Evolutionary conservation across 2,888 invertebrate species (phyloP).

Genomic region (Watsonalla cultraria): DNA sequence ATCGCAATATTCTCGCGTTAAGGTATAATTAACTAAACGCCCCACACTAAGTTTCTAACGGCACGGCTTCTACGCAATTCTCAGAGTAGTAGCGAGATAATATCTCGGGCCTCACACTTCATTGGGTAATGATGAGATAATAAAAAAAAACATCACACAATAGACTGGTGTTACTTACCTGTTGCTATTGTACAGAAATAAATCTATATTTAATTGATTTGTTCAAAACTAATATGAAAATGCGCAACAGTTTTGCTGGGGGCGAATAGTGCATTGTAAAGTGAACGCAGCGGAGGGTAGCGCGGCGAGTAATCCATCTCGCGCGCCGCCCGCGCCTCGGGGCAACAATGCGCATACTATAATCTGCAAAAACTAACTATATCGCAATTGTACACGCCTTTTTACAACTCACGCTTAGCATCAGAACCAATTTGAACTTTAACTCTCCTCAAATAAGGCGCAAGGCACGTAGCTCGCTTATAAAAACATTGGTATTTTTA

Average conservation of each 20-base stretch:
- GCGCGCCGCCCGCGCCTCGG: constrained; percentile 49
- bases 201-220: constrained; percentile 8
- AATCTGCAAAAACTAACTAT: constrained; percentile 71
- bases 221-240: constrained; percentile 41
- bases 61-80: too few relatives aligned
- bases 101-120: neutral
- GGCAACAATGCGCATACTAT: constrained; percentile 46
- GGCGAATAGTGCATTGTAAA: constrained; percentile 51
- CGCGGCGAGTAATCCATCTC: constrained; percentile 71
- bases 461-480: neutral
- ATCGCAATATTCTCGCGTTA: too few relatives aligned
- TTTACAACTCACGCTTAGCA: constrained; percentile 14
- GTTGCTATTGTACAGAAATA: neutral
- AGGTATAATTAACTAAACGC: too few relatives aligned
- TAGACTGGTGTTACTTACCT: constrained; percentile 1
- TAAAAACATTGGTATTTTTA: constrained; percentile 21
- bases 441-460: neutral
- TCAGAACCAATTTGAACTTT: constrained; percentile 10
- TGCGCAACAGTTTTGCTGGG: constrained; percentile 63
- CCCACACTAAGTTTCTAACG: too few relatives aligned
- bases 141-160: neutral
- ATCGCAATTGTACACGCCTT: constrained; percentile 14
- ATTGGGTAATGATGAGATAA: neutral
- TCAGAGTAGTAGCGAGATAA: neutral
- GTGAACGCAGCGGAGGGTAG: constrained; percentile 54